These are phyloP conservation scores for Nasua narica DNA, from an alignment of 2,797 vertebrate genomes.

Conservation along the genomic window DNA sequence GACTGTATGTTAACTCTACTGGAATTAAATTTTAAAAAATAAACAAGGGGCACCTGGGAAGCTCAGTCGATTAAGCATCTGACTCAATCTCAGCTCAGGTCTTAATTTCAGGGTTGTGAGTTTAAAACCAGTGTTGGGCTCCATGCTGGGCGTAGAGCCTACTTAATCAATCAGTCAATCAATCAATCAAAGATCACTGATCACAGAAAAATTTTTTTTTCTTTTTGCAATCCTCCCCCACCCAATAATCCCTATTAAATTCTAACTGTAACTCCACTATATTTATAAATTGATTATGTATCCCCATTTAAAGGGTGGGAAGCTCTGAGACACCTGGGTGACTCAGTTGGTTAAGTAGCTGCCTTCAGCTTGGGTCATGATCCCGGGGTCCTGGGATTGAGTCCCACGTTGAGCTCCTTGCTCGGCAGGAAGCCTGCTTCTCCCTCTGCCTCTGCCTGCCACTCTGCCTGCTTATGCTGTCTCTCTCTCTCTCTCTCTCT, in stretches of 20 bases:
- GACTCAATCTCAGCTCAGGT: background rate
- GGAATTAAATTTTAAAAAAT: background rate
- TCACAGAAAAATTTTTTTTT: background rate
- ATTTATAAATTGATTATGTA: background rate
- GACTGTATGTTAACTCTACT: background rate
- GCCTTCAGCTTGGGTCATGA: too few relatives aligned
- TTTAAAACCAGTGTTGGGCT: background rate
- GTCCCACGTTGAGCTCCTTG: too few relatives aligned
- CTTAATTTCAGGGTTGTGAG: background rate
- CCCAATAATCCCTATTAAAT: constrained; percentile 18
- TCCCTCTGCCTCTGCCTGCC: too few relatives aligned
- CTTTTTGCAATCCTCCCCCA: background rate
- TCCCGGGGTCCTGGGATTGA: too few relatives aligned
- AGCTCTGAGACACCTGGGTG: too few relatives aligned
- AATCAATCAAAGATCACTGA: background rate
- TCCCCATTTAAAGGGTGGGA: background rate
- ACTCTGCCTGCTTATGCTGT: too few relatives aligned
- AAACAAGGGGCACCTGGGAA: background rate
- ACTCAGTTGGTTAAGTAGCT: too few relatives aligned
- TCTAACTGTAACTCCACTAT: background rate
- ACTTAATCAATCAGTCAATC: background rate
- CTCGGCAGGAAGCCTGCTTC: too few relatives aligned
- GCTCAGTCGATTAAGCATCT: background rate
- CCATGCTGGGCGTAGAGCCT: background rate
- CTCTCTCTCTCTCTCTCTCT: too few relatives aligned